Base-by-base conservation (phyloP, 2,113 vertebrate species). In the Silurus glanis region DNA sequence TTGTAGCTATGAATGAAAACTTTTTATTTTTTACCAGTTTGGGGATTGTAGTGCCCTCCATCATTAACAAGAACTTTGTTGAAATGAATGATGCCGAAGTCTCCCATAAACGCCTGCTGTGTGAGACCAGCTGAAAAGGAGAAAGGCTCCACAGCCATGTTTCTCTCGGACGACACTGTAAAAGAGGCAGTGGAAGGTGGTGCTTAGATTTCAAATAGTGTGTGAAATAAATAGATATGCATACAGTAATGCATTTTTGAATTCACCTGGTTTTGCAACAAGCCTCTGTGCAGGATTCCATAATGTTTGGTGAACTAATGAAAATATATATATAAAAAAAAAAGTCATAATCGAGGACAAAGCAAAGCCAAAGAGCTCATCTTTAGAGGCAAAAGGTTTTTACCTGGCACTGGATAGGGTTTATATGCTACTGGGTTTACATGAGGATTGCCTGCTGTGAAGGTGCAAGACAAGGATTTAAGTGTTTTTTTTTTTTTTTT, bases 51-150 rank as follows among this genome's bases (percentile, higher is more conserved):
- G 59, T 98, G 95, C 23, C 95, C 95, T 0, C 98, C 98, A 0
- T 99, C 98, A 2, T 99, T 99, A 83, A 99, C 96, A 13, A 99
- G 93, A 80, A 99, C 96, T 90, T 95, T 96, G 93, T 99, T 97
- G 71, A 99, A 99, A 82, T 94, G 95, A 86, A 99, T 96, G 28
- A 97, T 91, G 0, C 97, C 97, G 0, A 94, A 93, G 0, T 96
- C 95, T 0, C 93, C 95, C 53, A 93, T 90, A 89, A 95, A 95
- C 25, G 92, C 91, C 85, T 95, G 96, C 90, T 92, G 93, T 0
- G 97, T 97, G 56, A 99, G 96, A 28, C 98, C 98, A 2, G 95
- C 98, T 0, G 97, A 98, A 91, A 99, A 99, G 0, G 98, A 97
- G 89, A 98, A 95, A 4, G 95, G 93, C 16, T 95, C 92, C 13